These are phyloP conservation scores for Diaphora mendica DNA, from an alignment of 2,888 invertebrate species.

Conservation along the genomic window DNA sequence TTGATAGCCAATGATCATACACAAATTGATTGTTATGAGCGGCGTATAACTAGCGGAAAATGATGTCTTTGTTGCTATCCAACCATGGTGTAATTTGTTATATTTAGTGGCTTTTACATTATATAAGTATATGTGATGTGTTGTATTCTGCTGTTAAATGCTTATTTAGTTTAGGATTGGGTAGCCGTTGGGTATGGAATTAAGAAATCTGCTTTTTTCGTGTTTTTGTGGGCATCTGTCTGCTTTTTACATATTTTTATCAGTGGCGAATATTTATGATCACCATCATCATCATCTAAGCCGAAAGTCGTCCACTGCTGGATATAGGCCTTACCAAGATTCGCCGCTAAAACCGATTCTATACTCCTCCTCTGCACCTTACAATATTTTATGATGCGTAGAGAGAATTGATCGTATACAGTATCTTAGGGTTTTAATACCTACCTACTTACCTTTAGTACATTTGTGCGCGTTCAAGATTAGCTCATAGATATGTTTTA, in stretches of 20 bases:
- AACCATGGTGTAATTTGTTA: conserved; percentile 24
- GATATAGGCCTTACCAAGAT: no score
- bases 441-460: neutral
- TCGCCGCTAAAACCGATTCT: no score
- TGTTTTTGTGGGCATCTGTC: neutral
- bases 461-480: neutral
- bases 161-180: neutral
- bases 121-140: neutral
- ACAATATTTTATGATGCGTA: neutral
- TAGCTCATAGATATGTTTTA: neutral
- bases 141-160: neutral
- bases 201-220: no score
- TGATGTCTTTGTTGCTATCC: conserved; percentile 27
- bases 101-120: neutral
- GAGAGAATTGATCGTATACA: conserved; percentile 2
- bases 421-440: neutral
- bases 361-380: no score
- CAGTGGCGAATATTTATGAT: neutral
- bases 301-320: no score
- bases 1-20: conserved; percentile 23
- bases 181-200: no score
- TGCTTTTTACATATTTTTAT: neutral
- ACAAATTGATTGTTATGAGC: conserved; percentile 27
- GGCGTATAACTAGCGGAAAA: conserved; percentile 36
- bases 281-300: no score